These are phyloP conservation scores for Otolemur crassicaudatus DNA, from an alignment of 2,797 vertebrate species.

Conservation along the genomic window DNA sequence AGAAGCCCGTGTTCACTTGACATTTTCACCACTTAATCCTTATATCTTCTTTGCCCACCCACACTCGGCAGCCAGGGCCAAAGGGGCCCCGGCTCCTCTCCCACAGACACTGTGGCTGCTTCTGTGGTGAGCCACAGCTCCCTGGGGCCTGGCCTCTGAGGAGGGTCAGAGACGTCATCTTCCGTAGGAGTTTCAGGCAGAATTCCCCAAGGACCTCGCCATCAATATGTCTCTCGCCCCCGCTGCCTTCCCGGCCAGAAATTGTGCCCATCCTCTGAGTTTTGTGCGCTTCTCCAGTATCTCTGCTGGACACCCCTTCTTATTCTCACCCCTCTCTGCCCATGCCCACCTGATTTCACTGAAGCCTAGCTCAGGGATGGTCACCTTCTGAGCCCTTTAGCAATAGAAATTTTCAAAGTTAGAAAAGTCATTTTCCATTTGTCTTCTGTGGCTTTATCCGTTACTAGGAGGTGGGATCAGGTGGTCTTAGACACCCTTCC, in stretches of 20 bases:
- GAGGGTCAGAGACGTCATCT: conserved; percentile 12
- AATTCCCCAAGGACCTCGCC: neutral
- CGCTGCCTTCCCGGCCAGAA: conserved; percentile 36
- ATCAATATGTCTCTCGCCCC: conserved; percentile 39
- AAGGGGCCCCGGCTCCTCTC: conserved; percentile 52
- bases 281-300: neutral
- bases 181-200: conserved; percentile 5
- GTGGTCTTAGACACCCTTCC: neutral
- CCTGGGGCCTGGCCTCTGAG: conserved; percentile 3
- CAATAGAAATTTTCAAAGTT: neutral
- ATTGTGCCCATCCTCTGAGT: neutral
- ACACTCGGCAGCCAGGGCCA: conserved; percentile 35
- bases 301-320: neutral
- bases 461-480: neutral
- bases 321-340: neutral
- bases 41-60: conserved; percentile 31
- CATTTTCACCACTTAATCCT: conserved; percentile 70
- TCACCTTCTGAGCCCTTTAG: neutral
- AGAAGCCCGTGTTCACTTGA: conserved; percentile 59
- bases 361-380: neutral
- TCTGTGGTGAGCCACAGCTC: conserved; percentile 66
- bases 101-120: conserved; percentile 63
- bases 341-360: neutral
- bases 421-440: neutral
- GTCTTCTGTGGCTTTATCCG: neutral